A percentile compares a stretch with the other conserved stretches of the same genome.
These are phyloP conservation scores for Paedocypris micromegethes DNA, from an alignment of 2,797 vertebrate species.

Conservation along the genomic window DNA sequence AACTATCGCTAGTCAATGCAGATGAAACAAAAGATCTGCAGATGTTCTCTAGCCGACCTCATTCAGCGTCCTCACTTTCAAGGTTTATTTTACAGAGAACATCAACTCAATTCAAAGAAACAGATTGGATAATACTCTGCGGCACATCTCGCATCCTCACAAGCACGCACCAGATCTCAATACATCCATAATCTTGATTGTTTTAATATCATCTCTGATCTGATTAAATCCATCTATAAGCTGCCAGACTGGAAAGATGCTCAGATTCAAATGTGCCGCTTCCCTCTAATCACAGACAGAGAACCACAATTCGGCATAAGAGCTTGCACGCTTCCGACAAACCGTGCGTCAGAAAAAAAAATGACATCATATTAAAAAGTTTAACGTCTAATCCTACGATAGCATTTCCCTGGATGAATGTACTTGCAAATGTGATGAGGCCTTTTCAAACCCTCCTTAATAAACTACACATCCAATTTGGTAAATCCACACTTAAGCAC, in stretches of 20 bases:
- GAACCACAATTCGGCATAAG: conserved; percentile 5
- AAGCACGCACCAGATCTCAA: conserved; percentile 20
- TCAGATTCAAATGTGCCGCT: conserved; percentile 4
- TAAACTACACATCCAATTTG: conserved; percentile 17
- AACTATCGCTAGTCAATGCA: too few species aligned
- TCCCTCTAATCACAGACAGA: conserved; percentile 37
- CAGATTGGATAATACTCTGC: not conserved
- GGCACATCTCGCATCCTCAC: not conserved
- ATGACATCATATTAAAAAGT: too few species aligned
- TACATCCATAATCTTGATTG: conserved; percentile 31
- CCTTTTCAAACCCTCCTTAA: conserved; percentile 7
- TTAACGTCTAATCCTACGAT: too few species aligned
- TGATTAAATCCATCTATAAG: conserved; percentile 37
- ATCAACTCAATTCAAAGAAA: not conserved
- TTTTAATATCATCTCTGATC: conserved; percentile 36
- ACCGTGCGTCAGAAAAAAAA: too few species aligned
- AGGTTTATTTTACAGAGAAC: conserved; percentile 2
- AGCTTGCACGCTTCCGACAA: not conserved
- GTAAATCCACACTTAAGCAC: not conserved
- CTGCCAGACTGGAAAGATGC: conserved; percentile 24
- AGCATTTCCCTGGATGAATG: not conserved
- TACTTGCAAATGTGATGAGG: not conserved
- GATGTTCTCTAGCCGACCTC: too few species aligned
- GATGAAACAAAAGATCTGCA: too few species aligned
- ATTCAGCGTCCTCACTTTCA: not conserved